Percentiles rank a stretch among this genome's conserved stretches.
phyloP scores from a whole-genome alignment of 2,113 vertebrate genomes.

The Ginglymostoma cirratum region DNA sequence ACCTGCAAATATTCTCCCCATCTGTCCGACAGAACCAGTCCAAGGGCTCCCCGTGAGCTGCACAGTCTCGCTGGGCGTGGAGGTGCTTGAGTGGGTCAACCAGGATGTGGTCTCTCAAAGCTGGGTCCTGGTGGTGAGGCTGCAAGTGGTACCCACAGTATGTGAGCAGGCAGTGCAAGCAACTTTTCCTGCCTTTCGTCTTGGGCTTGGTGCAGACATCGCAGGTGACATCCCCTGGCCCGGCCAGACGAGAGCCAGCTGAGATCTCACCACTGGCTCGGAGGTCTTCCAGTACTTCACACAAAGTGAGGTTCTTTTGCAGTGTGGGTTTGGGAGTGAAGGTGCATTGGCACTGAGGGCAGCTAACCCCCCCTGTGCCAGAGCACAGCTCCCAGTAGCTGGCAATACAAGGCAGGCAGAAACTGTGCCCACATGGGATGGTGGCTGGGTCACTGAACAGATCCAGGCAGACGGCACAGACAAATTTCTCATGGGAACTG shows the following conservation, averaged over 20 bases:
- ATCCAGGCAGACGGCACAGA: constrained; percentile 49
- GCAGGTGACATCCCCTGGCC: constrained; percentile 47
- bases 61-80: constrained; percentile 61
- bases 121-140: constrained; percentile 67
- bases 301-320: constrained; percentile 43
- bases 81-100: constrained; percentile 68
- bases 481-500: not conserved
- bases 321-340: constrained; percentile 43
- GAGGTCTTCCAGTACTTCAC: constrained; percentile 45
- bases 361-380: not conserved
- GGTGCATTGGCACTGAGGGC: constrained; percentile 48
- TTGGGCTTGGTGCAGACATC: constrained; percentile 59
- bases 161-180: constrained; percentile 80
- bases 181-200: constrained; percentile 59
- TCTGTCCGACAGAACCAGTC: constrained; percentile 56
- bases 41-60: constrained; percentile 47
- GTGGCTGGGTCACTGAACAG: constrained; percentile 47
- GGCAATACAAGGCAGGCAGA: constrained; percentile 49
- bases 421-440: constrained; percentile 54
- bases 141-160: constrained; percentile 75
- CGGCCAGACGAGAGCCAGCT: not conserved
- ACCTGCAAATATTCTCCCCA: constrained; percentile 48
- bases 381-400: constrained; percentile 42
- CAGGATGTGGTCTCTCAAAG: constrained; percentile 74
- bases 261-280: constrained; percentile 39